Conservation (phyloP, 2,113 vertebrate species). For the Oophaga pumilio region DNA sequence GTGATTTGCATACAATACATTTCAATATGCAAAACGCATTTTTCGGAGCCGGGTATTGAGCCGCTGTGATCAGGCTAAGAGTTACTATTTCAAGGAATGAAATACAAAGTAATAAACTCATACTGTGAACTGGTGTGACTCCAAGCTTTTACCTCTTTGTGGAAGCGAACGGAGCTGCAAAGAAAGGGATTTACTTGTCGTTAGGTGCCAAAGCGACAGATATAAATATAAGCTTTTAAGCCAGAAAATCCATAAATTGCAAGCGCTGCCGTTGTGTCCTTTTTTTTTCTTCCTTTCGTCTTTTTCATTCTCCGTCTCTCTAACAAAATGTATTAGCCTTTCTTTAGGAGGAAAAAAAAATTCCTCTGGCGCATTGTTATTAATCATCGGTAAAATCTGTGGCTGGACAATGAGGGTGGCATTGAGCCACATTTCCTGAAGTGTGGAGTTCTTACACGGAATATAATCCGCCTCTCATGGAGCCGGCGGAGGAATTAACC, state of each 20-base stretch:
- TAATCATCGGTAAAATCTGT: slow-evolving; percentile 56
- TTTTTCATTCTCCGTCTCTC: slow-evolving; percentile 30
- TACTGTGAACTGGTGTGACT: slow-evolving; percentile 56
- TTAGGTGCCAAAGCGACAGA: slow-evolving; percentile 54
- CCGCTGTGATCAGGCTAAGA: slow-evolving; percentile 32
- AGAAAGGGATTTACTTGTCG: slow-evolving; percentile 59
- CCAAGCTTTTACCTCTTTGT: slow-evolving; percentile 57
- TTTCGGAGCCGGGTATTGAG: slow-evolving; percentile 10
- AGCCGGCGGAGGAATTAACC: neutral
- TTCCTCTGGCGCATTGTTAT: slow-evolving; percentile 54
- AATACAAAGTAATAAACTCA: slow-evolving; percentile 56
- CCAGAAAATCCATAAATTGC: slow-evolving; percentile 58
- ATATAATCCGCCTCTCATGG: slow-evolving; percentile 19
- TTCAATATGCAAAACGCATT: neutral
- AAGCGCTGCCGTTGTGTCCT: slow-evolving; percentile 26
- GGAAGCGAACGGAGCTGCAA: slow-evolving; percentile 49
- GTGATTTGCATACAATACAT: neutral
- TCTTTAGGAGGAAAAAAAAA: slow-evolving; percentile 54
- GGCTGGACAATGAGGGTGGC: slow-evolving; percentile 16
- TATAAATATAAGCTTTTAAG: slow-evolving; percentile 57
- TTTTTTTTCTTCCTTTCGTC: neutral
- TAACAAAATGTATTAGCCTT: slow-evolving; percentile 53
- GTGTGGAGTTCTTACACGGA: neutral
- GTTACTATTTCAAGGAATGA: slow-evolving; percentile 53
- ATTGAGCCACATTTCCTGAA: slow-evolving; percentile 18